A percentile compares a stretch with the other conserved stretches of the same genome.
phyloP scores from a whole-genome alignment of 2,888 invertebrate species.

The Agonopterix heracliana region DNA sequence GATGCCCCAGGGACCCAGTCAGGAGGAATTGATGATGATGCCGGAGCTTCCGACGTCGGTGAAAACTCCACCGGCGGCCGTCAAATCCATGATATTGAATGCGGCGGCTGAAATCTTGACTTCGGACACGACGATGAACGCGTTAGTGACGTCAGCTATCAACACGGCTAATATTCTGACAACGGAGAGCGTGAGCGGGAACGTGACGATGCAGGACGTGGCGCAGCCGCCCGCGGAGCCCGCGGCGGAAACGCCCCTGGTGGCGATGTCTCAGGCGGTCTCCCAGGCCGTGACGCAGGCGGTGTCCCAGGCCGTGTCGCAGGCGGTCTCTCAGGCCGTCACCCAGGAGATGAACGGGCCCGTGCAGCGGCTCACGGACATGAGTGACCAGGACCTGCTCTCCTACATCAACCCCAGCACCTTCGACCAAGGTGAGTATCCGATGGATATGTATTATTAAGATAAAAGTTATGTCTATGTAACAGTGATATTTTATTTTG shows the following conservation, averaged over 20 bases:
- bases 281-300: conserved; percentile 68
- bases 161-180: conserved; percentile 67
- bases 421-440: conserved; percentile 86
- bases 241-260: conserved; percentile 51
- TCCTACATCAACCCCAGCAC: conserved; percentile 93
- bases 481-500: not conserved
- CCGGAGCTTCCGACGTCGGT: conserved; percentile 55
- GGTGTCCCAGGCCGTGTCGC: conserved; percentile 65
- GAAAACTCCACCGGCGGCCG: conserved; percentile 77
- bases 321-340: conserved; percentile 68
- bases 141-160: conserved; percentile 72
- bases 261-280: conserved; percentile 70
- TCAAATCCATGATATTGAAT: conserved; percentile 85
- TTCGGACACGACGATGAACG: conserved; percentile 77
- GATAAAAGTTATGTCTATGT: not conserved
- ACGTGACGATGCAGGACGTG: conserved; percentile 30
- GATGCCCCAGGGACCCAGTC: conserved; percentile 30
- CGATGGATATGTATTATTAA: conserved; percentile 40
- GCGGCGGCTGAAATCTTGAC: conserved; percentile 83
- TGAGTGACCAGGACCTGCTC: conserved; percentile 91
- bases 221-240: conserved; percentile 48
- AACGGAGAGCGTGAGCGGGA: conserved; percentile 44
- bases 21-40: conserved; percentile 58
- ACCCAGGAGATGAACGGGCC: conserved; percentile 76
- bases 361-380: conserved; percentile 84